These are phyloP conservation scores for Atethmia centrago DNA, from an alignment of 2,888 invertebrate species.

Conservation along the genomic window DNA sequence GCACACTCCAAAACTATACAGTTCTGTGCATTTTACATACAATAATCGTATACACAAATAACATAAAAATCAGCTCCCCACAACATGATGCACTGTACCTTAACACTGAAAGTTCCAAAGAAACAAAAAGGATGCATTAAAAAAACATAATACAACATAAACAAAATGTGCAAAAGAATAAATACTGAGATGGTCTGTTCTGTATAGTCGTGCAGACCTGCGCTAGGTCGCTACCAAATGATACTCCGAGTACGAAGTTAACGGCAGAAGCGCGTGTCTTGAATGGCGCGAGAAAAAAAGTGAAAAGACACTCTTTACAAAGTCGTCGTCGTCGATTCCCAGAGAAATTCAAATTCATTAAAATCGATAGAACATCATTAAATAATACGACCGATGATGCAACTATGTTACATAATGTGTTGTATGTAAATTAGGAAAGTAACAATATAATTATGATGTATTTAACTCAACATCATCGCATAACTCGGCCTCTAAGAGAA, in stretches of 20 bases:
- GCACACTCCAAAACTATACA: conserved; percentile 84
- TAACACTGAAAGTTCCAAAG: conserved; percentile 88
- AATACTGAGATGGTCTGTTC: conserved; percentile 61
- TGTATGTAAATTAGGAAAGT: conserved; percentile 60
- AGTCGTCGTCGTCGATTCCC: conserved; percentile 78
- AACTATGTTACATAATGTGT: conserved; percentile 56
- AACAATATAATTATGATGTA: conserved; percentile 30
- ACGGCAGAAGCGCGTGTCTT: conserved; percentile 82
- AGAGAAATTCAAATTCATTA: conserved; percentile 85
- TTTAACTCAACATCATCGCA: conserved; percentile 30
- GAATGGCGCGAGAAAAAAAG: conserved; percentile 86
- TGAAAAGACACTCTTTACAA: conserved; percentile 82
- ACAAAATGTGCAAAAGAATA: conserved; percentile 74
- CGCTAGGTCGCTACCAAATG: conserved; percentile 75
- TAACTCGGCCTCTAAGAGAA: conserved; percentile 3
- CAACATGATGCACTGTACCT: conserved; percentile 87
- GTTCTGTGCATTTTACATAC: conserved; percentile 87
- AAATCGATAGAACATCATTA: conserved; percentile 75
- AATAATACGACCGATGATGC: conserved; percentile 67
- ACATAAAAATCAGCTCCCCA: conserved; percentile 85
- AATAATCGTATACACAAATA: conserved; percentile 84
- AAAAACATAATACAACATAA: conserved; percentile 75
- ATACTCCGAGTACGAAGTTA: conserved; percentile 74
- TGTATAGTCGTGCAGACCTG: conserved; percentile 72
- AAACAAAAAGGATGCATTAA: conserved; percentile 85